Percentiles rank a stretch among this genome's conserved stretches.
Evolutionary conservation across 23 tunicate genomes (phyloP).

Genomic region (Trididemnum miniatum): DNA sequence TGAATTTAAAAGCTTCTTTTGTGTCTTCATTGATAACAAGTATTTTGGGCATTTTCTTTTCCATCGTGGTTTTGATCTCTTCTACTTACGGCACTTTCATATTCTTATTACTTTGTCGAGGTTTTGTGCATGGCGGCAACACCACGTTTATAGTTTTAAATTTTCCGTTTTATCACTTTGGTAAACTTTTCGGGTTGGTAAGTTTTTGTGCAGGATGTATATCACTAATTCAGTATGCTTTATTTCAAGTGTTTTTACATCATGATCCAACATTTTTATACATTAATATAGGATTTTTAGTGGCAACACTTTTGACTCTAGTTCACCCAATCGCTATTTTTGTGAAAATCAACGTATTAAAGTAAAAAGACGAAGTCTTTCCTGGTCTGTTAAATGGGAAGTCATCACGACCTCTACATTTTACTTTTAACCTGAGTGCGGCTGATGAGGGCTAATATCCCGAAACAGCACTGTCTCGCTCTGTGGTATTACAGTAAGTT

Average conservation of each 20-base stretch:
- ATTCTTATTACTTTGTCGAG: neutral
- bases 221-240: conserved; percentile 17
- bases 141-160: conserved; percentile 17
- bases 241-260: neutral
- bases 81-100: neutral
- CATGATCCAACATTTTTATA: conserved; percentile 7
- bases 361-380: no score
- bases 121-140: conserved; percentile 21
- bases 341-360: neutral
- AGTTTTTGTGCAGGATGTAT: conserved; percentile 5
- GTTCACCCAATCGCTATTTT: conserved; percentile 22
- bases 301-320: neutral
- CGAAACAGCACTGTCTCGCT: no score
- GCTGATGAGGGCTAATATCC: no score
- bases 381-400: no score
- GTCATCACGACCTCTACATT: no score
- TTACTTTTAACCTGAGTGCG: no score
- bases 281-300: conserved; percentile 18
- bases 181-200: conserved; percentile 22
- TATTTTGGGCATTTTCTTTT: conserved; percentile 6
- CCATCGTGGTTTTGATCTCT: neutral
- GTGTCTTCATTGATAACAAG: conserved; percentile 28
- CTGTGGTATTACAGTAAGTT: no score
- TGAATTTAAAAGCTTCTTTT: neutral
- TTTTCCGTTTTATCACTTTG: conserved; percentile 26